Conservation (phyloP, 2,113 vertebrate species). For the Leucosticte australis region DNA sequence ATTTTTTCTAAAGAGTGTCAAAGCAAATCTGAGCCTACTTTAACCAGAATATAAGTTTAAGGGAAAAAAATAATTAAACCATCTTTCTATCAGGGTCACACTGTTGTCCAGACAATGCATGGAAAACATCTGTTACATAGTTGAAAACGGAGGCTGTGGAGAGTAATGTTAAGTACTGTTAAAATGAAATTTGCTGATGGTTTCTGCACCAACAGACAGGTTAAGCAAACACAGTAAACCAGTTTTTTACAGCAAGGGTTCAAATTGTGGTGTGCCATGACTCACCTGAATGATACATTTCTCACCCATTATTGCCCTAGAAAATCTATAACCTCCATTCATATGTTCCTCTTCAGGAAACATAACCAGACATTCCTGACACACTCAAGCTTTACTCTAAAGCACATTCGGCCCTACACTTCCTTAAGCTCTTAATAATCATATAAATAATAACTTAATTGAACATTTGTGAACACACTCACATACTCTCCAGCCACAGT, state of each 20-base stretch:
- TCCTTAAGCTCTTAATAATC: neutral
- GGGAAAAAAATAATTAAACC: neutral
- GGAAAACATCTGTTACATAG: neutral
- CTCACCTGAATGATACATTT: neutral
- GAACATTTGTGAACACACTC: neutral
- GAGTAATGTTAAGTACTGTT: neutral
- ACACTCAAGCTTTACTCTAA: neutral
- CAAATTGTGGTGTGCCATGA: neutral
- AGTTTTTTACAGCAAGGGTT: neutral
- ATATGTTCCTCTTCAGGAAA: neutral
- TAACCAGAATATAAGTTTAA: neutral
- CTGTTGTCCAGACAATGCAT: neutral
- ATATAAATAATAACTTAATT: neutral
- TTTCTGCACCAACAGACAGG: neutral
- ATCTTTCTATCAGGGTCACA: fast-evolving
- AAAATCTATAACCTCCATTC: neutral
- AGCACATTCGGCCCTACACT: neutral
- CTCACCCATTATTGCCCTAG: neutral
- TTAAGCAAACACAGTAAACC: neutral
- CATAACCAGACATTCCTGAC: neutral
- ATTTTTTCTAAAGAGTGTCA: neutral
- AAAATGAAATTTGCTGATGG: neutral
- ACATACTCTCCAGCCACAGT: neutral
- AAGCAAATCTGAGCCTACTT: neutral
- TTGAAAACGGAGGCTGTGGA: neutral